A percentile compares a stretch with the other conserved stretches of the same genome.
Evolutionary conservation across 2,888 invertebrate genomes (phyloP).

Genomic region (Drosophila quinaria): DNA sequence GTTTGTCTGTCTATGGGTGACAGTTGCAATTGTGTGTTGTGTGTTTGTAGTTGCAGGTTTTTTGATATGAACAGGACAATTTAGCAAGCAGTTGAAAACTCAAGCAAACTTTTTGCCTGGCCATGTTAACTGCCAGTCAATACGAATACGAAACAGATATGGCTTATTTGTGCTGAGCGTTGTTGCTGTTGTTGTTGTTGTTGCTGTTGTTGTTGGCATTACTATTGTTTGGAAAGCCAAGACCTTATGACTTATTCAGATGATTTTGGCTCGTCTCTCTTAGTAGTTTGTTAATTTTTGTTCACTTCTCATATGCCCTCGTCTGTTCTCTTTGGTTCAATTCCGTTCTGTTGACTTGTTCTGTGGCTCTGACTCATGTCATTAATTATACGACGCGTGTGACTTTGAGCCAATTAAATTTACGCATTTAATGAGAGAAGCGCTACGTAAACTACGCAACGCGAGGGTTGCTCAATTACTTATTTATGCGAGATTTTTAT

Average conservation of each 20-base stretch:
- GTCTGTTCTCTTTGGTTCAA: constrained; percentile 1
- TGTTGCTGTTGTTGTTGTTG: constrained; percentile 31
- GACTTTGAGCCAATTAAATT: constrained; percentile 73
- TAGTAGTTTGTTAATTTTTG: constrained; percentile 4
- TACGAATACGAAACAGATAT: constrained; percentile 79
- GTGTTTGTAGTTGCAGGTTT: too few species aligned
- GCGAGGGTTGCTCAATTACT: constrained; percentile 42
- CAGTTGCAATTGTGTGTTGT: constrained; percentile 61
- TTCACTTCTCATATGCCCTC: constrained; percentile 11
- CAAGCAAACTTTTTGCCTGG: constrained; percentile 74
- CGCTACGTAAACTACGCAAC: constrained; percentile 42
- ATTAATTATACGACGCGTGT: constrained; percentile 79
- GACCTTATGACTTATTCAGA: constrained; percentile 81
- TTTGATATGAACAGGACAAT: constrained; percentile 76
- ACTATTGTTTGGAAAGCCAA: constrained; percentile 61
- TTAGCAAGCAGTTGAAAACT: constrained; percentile 60
- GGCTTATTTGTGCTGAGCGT: constrained; percentile 70
- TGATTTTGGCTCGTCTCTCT: constrained; percentile 48
- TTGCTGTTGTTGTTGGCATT: constrained; percentile 16
- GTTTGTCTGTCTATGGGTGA: constrained; percentile 48
- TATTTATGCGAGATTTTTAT: too few species aligned
- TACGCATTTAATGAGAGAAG: constrained; percentile 74
- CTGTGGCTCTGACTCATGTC: constrained; percentile 51
- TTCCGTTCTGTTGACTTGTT: constrained; percentile 12
- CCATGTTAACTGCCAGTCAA: constrained; percentile 81